phyloP scores from a whole-genome alignment of 92 coral and sea anemone species.

The Porites evermanni region DNA sequence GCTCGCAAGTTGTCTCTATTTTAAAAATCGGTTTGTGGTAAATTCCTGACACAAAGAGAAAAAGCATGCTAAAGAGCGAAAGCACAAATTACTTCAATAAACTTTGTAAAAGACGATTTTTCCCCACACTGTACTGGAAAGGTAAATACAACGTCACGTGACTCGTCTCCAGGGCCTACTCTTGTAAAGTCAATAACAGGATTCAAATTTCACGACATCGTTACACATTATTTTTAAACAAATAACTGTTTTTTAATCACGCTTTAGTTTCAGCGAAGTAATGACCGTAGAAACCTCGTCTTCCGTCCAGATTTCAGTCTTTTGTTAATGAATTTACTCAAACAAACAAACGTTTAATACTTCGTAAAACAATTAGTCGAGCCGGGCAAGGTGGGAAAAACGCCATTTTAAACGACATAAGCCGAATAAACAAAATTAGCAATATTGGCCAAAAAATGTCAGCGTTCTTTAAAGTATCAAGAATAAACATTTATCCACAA shows the following conservation, averaged over 20 bases:
- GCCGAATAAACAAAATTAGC: not conserved
- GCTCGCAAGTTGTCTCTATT: not conserved
- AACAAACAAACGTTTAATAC: slow-evolving; percentile 7
- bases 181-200: not conserved
- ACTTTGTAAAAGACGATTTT: not conserved
- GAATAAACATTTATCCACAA: slow-evolving; percentile 1
- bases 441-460: not conserved
- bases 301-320: not conserved
- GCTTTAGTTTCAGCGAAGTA: not conserved
- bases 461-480: not conserved
- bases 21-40: not conserved
- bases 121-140: not conserved
- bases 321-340: slow-evolving; percentile 2
- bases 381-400: not conserved
- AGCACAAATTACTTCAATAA: not conserved
- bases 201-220: not conserved
- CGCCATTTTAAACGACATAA: not conserved
- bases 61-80: not conserved
- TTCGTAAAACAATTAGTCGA: not conserved
- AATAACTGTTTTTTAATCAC: not conserved
- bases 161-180: not conserved
- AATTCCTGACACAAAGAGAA: not conserved
- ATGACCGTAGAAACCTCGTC: slow-evolving; percentile 15
- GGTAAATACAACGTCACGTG: slow-evolving; percentile 11
- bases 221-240: not conserved